Conservation (phyloP, 2,113 vertebrate genomes). For the Apteryx owenii region DNA sequence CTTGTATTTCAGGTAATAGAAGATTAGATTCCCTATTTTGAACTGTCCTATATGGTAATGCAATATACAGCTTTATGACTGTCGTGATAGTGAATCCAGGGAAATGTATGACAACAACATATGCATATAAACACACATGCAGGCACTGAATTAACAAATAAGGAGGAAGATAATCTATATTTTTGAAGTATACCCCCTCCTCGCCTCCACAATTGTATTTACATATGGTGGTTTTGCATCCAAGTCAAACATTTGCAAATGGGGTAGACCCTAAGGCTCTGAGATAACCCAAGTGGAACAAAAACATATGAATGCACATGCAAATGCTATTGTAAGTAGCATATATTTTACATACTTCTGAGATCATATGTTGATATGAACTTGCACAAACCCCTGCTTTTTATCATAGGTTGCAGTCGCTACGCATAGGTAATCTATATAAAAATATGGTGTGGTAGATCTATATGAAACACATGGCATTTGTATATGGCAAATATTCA, state of each 20-base stretch:
- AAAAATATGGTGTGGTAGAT: not conserved
- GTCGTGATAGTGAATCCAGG: not conserved
- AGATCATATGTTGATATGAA: slow-evolving; percentile 32
- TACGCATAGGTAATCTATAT: not conserved
- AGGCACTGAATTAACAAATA: not conserved
- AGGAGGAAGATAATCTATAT: not conserved
- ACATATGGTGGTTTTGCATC: slow-evolving; percentile 5
- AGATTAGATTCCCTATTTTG: not conserved
- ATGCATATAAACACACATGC: not conserved
- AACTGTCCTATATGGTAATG: not conserved
- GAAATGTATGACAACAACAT: not conserved
- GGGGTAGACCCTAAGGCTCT: slow-evolving; percentile 27
- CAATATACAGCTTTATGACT: not conserved
- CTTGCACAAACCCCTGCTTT: slow-evolving; percentile 42
- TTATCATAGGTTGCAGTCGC: not conserved
- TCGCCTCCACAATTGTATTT: not conserved
- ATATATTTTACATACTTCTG: slow-evolving; percentile 50
- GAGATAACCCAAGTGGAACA: slow-evolving; percentile 47
- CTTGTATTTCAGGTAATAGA: not conserved
- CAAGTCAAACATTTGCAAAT: slow-evolving; percentile 55
- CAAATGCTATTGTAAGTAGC: slow-evolving; percentile 43
- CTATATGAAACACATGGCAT: not conserved
- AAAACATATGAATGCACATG: slow-evolving; percentile 49
- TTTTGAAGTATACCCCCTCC: not conserved
- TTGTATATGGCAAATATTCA: not conserved